A percentile compares a stretch with the other conserved stretches of the same genome.
phyloP scores from a whole-genome alignment of 2,797 vertebrate species.

The Periparus ater region DNA sequence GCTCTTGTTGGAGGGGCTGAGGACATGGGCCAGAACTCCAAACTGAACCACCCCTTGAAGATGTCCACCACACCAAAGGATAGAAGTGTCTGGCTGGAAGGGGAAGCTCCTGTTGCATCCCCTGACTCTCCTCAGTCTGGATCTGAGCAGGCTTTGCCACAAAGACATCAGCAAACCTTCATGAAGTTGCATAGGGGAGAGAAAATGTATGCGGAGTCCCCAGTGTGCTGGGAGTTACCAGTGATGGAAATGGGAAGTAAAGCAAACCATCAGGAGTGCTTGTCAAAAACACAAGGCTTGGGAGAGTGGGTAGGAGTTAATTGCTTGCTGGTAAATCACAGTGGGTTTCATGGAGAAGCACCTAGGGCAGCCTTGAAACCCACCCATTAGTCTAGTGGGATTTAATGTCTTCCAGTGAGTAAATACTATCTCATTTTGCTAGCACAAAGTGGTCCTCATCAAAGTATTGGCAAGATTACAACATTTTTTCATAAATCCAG shows the following conservation, averaged over 20 bases:
- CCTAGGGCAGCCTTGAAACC: not conserved
- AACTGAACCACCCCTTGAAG: not conserved
- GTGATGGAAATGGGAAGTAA: not conserved
- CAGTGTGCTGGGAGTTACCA: not conserved
- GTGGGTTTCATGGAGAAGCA: not conserved
- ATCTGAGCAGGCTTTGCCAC: not conserved
- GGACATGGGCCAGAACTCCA: not conserved
- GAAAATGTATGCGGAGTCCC: not conserved
- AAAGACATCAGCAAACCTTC: not conserved
- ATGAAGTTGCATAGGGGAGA: not conserved
- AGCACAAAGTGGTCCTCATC: slow-evolving; percentile 45
- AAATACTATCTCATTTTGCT: slow-evolving; percentile 17
- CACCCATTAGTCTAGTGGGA: slow-evolving; percentile 9
- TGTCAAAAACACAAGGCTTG: not conserved
- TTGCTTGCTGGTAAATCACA: not conserved
- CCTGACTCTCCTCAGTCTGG: not conserved
- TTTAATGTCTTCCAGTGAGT: slow-evolving; percentile 26
- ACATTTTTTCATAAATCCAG: slow-evolving; percentile 46
- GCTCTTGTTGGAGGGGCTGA: not conserved
- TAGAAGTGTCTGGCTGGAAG: not conserved
- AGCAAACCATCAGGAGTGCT: not conserved
- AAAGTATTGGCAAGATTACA: slow-evolving; percentile 55
- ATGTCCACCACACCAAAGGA: not conserved
- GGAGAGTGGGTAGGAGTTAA: not conserved
- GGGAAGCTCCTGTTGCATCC: not conserved